Conservation (phyloP, 2,888 invertebrate species). For the Lasioglossum pauxillum region DNA sequence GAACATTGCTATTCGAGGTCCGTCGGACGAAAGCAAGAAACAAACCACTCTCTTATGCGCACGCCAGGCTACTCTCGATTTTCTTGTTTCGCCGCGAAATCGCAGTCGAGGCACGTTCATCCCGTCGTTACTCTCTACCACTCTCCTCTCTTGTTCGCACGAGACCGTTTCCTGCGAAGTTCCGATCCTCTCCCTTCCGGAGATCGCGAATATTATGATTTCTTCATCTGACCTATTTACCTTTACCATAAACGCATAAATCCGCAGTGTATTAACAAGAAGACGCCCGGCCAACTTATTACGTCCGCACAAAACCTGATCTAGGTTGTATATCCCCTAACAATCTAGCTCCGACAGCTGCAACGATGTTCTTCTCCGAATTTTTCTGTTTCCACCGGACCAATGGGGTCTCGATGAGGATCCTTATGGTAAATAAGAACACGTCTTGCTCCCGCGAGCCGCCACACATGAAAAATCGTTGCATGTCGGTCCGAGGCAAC, state of each 20-base stretch:
- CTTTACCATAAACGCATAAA: too few species aligned
- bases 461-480: not conserved
- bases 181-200: not conserved
- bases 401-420: not conserved
- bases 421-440: not conserved
- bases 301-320: not conserved
- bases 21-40: constrained; percentile 63
- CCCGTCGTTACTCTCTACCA: constrained; percentile 15
- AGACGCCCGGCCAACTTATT: too few species aligned
- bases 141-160: not conserved
- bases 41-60: constrained; percentile 37
- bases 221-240: not conserved
- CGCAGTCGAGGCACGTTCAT: constrained; percentile 47
- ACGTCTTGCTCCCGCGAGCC: not conserved
- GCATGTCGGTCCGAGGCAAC: not conserved
- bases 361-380: too few species aligned
- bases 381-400: too few species aligned
- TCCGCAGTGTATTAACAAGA: too few species aligned
- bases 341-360: too few species aligned
- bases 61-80: constrained; percentile 42
- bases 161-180: not conserved
- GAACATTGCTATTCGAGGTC: constrained; percentile 63
- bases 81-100: constrained; percentile 44
- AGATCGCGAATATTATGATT: not conserved
- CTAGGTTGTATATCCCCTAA: not conserved